Evolutionary conservation across 2,113 vertebrate species (phyloP).

Genomic region (Melanocharis versteri): DNA sequence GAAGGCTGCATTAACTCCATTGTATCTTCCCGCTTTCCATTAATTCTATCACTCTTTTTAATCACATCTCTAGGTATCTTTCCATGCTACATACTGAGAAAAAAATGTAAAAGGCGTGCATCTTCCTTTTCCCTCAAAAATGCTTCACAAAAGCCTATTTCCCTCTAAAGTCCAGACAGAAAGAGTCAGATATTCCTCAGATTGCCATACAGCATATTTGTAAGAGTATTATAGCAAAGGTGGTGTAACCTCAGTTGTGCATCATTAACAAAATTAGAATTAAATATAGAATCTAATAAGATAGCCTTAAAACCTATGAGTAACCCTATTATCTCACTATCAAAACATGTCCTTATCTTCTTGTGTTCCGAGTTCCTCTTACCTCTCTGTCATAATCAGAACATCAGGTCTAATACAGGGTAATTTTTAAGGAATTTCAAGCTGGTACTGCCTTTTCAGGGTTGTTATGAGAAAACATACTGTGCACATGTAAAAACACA

Average conservation of each 20-base stretch:
- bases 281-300: neutral
- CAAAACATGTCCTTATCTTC: neutral
- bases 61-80: neutral
- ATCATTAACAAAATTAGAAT: neutral
- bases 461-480: neutral
- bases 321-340: neutral
- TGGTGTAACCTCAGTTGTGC: neutral
- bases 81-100: neutral
- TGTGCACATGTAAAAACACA: neutral
- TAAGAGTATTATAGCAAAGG: neutral
- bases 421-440: neutral
- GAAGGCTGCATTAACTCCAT: neutral
- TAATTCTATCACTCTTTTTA: neutral
- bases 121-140: neutral
- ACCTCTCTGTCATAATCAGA: neutral
- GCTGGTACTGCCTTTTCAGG: neutral
- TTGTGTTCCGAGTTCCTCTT: neutral
- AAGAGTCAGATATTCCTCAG: neutral
- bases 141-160: neutral
- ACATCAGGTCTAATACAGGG: neutral
- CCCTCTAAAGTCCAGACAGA: neutral
- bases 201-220: neutral
- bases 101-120: neutral
- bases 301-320: neutral
- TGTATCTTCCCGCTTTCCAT: neutral